Evolutionary conservation across 1,140 invertebrate genomes (phyloP).

Genomic region (Homalodisca vitripennis): DNA sequence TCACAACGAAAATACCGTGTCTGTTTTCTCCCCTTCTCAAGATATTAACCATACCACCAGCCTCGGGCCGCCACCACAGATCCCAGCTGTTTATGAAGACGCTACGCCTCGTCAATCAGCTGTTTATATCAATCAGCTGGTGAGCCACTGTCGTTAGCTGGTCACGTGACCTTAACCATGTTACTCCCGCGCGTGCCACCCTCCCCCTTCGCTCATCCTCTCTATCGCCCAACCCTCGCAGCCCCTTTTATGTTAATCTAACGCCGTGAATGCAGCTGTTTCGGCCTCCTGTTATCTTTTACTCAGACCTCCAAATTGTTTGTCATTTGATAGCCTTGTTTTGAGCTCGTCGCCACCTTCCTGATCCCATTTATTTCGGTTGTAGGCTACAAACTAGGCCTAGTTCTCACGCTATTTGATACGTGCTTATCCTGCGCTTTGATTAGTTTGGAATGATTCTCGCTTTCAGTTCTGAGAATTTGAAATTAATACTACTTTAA

Average conservation of each 20-base stretch:
- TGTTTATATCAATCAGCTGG: conserved; percentile 22
- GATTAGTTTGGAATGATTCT: too few species aligned
- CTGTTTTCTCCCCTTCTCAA: too few species aligned
- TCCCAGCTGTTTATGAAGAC: conserved; percentile 23
- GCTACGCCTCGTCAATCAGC: conserved; percentile 16
- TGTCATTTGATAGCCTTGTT: conserved; percentile 12
- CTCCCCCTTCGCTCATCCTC: background rate
- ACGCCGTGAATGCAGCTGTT: background rate
- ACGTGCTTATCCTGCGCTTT: too few species aligned
- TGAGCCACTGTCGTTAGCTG: conserved; percentile 4
- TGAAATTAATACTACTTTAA: too few species aligned
- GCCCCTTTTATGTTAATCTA: conserved; percentile 15
- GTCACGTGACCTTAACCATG: conserved; percentile 20
- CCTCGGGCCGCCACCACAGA: background rate
- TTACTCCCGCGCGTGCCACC: conserved; percentile 17
- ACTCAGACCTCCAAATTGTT: background rate
- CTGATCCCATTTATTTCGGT: background rate
- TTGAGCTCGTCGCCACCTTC: background rate
- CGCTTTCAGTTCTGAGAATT: too few species aligned
- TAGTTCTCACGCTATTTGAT: background rate
- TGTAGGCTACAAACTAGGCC: too few species aligned
- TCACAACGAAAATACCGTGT: too few species aligned
- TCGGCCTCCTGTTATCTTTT: background rate
- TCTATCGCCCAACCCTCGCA: background rate
- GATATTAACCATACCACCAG: too few species aligned